Percentiles rank a stretch among this genome's conserved stretches.
phyloP scores from a whole-genome alignment of 2,888 invertebrate species.

The Gastracanthus pulcherrimus region DNA sequence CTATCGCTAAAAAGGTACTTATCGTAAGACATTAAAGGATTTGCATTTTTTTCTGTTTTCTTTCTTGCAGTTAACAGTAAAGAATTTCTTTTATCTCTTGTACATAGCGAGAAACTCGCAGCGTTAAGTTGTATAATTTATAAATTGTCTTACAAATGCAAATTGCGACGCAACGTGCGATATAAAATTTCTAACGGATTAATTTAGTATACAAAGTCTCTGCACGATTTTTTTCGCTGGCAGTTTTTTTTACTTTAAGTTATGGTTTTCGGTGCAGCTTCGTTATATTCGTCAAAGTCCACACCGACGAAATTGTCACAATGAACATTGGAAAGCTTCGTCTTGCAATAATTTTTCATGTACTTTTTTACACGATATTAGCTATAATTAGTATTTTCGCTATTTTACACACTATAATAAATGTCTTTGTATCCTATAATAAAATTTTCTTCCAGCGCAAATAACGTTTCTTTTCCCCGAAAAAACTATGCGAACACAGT shows the following conservation, averaged over 20 bases:
- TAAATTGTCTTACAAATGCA: slow-evolving; percentile 40
- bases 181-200: slow-evolving; percentile 45
- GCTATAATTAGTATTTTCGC: slow-evolving; percentile 23
- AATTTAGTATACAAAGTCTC: slow-evolving; percentile 25
- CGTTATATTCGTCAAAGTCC: neutral
- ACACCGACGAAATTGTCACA: neutral
- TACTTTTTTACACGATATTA: slow-evolving; percentile 39
- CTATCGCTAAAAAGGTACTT: slow-evolving; percentile 32
- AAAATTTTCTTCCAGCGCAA: slow-evolving; percentile 32
- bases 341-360: slow-evolving; percentile 27
- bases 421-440: slow-evolving; percentile 24
- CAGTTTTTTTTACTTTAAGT: slow-evolving; percentile 18
- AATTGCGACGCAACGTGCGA: slow-evolving; percentile 27
- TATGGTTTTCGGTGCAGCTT: neutral
- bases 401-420: slow-evolving; percentile 38
- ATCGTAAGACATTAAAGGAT: slow-evolving; percentile 27
- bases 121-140: slow-evolving; percentile 11
- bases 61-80: slow-evolving; percentile 12
- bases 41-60: slow-evolving; percentile 5
- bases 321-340: slow-evolving; percentile 31
- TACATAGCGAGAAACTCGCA: slow-evolving; percentile 17
- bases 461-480: slow-evolving; percentile 43
- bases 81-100: slow-evolving; percentile 1
- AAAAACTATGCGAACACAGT: slow-evolving; percentile 16
- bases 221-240: neutral